phyloP scores from a whole-genome alignment of 2,797 vertebrate genomes.

The Bradypodion pumilum region DNA sequence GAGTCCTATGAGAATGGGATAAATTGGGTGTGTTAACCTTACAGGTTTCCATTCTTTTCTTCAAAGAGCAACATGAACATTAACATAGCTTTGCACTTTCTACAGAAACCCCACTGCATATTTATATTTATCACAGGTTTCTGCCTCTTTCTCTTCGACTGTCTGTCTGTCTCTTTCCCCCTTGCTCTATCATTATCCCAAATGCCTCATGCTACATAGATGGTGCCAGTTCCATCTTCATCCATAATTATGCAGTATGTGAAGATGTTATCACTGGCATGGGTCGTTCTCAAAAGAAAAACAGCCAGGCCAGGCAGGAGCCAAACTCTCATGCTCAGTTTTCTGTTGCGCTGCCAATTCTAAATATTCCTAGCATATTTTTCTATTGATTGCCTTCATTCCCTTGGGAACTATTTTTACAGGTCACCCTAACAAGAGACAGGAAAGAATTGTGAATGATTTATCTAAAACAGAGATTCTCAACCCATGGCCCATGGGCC shows the following conservation, averaged over 20 bases:
- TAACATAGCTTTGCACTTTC: background rate
- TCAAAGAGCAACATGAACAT: background rate
- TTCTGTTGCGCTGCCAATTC: slow-evolving; percentile 61
- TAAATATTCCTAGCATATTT: slow-evolving; percentile 60
- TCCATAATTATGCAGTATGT: slow-evolving; percentile 9
- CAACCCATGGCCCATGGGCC: no score
- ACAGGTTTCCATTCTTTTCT: background rate
- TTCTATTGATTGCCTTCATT: slow-evolving; percentile 62
- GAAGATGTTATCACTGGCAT: slow-evolving; percentile 32
- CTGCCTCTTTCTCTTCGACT: background rate
- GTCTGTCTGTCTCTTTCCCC: background rate
- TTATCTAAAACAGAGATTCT: no score
- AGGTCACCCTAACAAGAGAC: slow-evolving; percentile 63
- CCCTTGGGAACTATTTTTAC: slow-evolving; percentile 73
- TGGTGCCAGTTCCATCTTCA: background rate
- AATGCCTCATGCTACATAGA: background rate
- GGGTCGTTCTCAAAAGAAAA: slow-evolving; percentile 30
- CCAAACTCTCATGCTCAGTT: slow-evolving; percentile 24
- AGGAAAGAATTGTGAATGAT: slow-evolving; percentile 66
- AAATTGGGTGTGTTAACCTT: no score
- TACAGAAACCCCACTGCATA: background rate
- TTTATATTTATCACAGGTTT: background rate
- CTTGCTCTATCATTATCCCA: background rate
- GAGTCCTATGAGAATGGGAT: no score
- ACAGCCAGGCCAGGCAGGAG: slow-evolving; percentile 22